Conservation (phyloP, 2,797 vertebrate genomes). For the Tinamus major region DNA sequence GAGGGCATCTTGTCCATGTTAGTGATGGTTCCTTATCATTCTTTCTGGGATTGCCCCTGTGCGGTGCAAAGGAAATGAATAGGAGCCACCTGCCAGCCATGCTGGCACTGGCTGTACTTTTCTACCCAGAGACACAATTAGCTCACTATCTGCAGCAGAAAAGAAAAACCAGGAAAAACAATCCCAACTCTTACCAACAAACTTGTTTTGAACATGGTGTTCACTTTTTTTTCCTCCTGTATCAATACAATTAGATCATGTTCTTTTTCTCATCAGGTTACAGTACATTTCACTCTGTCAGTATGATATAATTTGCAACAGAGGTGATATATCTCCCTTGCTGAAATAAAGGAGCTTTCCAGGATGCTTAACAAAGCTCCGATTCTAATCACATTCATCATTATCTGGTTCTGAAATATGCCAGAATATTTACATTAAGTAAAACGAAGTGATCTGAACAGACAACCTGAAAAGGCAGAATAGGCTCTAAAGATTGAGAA, state of each 20-base stretch:
- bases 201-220: neutral
- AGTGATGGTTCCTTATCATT: neutral
- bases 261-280: slow-evolving; percentile 40
- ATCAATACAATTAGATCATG: slow-evolving; percentile 27
- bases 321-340: slow-evolving; percentile 32
- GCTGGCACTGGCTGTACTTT: neutral
- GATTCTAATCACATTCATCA: slow-evolving; percentile 59
- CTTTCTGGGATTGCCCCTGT: neutral
- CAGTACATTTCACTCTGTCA: slow-evolving; percentile 55
- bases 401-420: slow-evolving; percentile 21
- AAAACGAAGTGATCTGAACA: slow-evolving; percentile 51
- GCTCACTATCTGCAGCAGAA: slow-evolving; percentile 21
- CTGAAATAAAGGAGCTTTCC: slow-evolving; percentile 67
- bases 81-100: neutral
- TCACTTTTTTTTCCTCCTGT: neutral
- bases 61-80: neutral
- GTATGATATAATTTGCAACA: slow-evolving; percentile 24
- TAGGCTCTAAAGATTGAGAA: slow-evolving; percentile 8
- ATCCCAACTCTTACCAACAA: neutral
- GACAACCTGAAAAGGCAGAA: neutral
- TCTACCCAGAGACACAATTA: slow-evolving; percentile 8
- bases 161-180: slow-evolving; percentile 6
- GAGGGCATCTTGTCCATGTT: neutral
- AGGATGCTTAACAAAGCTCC: slow-evolving; percentile 42
- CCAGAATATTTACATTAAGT: slow-evolving; percentile 57